These are phyloP conservation scores for Psittacula echo DNA, from an alignment of 2,797 vertebrate species.

Conservation along the genomic window DNA sequence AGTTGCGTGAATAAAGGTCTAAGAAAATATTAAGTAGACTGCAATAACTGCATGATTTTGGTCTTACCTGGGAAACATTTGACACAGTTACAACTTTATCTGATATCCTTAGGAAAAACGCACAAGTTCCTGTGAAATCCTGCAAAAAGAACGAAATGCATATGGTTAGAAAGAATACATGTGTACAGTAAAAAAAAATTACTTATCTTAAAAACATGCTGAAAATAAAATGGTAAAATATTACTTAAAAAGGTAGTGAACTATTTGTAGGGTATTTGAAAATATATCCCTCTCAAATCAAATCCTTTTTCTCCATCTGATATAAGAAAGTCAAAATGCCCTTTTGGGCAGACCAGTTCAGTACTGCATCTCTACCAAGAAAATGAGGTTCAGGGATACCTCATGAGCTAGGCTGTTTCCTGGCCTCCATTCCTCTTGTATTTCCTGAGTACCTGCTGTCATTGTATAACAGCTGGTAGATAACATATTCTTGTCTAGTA, in stretches of 20 bases:
- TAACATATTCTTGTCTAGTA: neutral
- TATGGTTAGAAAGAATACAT: neutral
- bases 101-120: conserved; percentile 84
- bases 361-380: neutral
- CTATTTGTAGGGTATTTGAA: neutral
- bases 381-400: neutral
- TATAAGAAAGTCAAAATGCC: neutral
- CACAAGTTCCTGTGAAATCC: conserved; percentile 80
- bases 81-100: conserved; percentile 79
- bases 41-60: neutral
- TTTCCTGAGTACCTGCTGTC: neutral
- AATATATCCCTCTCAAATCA: neutral
- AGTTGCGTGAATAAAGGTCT: neutral
- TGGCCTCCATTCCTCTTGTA: neutral
- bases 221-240: neutral
- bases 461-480: neutral
- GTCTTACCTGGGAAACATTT: conserved; percentile 82
- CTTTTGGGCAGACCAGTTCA: neutral
- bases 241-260: neutral
- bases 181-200: neutral
- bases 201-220: neutral
- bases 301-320: neutral
- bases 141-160: conserved; percentile 50
- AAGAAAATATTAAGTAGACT: neutral
- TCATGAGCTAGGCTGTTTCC: neutral